Evolutionary conservation across 2,797 vertebrate species (phyloP), one percentile per base, ranked within the genome.

Genomic region (Thalassophryne amazonica): DNA sequence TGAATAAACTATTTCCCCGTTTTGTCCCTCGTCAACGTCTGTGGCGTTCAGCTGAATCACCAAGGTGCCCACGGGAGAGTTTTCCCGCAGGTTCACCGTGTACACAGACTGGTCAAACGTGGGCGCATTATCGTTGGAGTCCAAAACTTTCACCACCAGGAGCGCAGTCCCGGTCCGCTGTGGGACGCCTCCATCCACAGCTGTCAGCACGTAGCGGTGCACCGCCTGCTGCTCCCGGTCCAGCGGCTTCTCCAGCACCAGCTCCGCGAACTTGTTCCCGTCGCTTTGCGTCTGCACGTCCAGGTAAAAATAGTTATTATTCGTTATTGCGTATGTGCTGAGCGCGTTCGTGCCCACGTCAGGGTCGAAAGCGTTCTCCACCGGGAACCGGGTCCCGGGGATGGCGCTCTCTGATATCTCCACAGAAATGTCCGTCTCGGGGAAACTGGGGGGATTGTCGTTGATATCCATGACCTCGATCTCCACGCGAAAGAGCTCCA

Each of bases 381-480:
- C 85, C 2, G 95, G 96, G 88, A 99, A 96, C 46, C 97, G 96
- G 42, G 96, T 98, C 32, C 96, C 95, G n/a, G 95, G 95, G 8
- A 94, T 93, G 47, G 97, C 97, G 77, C 96, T 98, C 86, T 99
- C 97, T 0, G 96, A 95, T 81, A 98, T 98, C 84, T 99, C 96
- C 87, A 99, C 95, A 0, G 93, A 93, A 56, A 98, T 93, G 84
- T 98, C 96, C 1, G 94, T 92, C 81, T 95, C 95, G 1, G 94
- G 94, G 59, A 98, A 99, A 69, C 89, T 81, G 55, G 97, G 96
- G 0, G 97, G 92, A 60, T 98, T 98, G 90, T 99, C 97, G 66
- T 99, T 98, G 69, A 98, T 95, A 87, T 99, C 97, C 91, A 96
- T 86, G 76, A 99, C 93, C 64, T 99, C 96, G 10, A 97, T 94